Percentiles rank a stretch among this genome's conserved stretches.
These are phyloP conservation scores for Blera fallax DNA, from an alignment of 2,888 invertebrate genomes.

Conservation along the genomic window DNA sequence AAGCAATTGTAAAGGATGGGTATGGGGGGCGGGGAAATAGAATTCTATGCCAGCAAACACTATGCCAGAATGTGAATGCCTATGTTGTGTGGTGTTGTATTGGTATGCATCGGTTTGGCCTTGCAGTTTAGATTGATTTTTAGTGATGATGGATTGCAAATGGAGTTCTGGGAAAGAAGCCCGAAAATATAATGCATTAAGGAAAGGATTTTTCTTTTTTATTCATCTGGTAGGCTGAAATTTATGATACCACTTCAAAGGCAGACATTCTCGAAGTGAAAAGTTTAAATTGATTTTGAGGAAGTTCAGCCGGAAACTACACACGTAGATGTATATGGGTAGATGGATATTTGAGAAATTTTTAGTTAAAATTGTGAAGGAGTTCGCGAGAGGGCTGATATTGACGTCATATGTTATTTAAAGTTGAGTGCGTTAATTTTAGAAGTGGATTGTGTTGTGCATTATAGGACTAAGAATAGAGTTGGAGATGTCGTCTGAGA, in stretches of 20 bases:
- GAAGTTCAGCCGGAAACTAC: constrained; percentile 40
- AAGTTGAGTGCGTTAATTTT: not conserved
- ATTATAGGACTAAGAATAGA: no score
- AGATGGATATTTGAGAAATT: not conserved
- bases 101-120: constrained; percentile 5
- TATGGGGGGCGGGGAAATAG: not conserved
- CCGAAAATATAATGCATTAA: constrained; percentile 18
- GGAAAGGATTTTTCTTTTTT: not conserved
- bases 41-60: constrained; percentile 15
- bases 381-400: not conserved
- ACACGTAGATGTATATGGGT: not conserved
- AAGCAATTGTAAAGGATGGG: constrained; percentile 51
- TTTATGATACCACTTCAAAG: constrained; percentile 51
- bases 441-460: not conserved
- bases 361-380: not conserved
- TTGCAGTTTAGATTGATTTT: constrained; percentile 47
- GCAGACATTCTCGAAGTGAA: constrained; percentile 38
- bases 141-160: constrained; percentile 58
- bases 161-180: not conserved
- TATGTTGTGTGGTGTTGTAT: not conserved
- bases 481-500: no score
- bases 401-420: not conserved
- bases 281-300: constrained; percentile 68
- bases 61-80: not conserved
- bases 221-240: not conserved